phyloP scores from a whole-genome alignment of 2,888 invertebrate genomes.

The Microctonus brassicae region DNA sequence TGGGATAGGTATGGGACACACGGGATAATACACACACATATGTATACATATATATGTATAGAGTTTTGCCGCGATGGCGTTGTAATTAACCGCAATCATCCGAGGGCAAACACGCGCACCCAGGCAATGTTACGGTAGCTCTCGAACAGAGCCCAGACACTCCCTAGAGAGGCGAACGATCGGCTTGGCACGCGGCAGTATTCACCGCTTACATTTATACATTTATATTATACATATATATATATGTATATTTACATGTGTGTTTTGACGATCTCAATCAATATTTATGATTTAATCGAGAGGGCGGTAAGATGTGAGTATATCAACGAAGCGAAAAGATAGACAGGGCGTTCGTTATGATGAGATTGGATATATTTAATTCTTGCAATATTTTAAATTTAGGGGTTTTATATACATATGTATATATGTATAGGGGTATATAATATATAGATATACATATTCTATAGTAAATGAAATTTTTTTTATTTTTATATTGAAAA shows the following conservation, averaged over 20 bases:
- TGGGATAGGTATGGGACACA: background rate
- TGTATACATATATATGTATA: no score
- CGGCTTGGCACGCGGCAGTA: slow-evolving; percentile 38
- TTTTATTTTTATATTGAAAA: no score
- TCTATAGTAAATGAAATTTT: no score
- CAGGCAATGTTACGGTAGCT: slow-evolving; percentile 13
- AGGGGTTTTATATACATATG: no score
- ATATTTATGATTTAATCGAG: slow-evolving; percentile 39
- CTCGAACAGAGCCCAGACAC: slow-evolving; percentile 47
- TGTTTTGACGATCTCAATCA: slow-evolving; percentile 31
- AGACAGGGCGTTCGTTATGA: no score
- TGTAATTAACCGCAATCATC: slow-evolving; percentile 69
- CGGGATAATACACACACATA: no score
- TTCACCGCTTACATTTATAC: background rate
- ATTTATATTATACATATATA: background rate
- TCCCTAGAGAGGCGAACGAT: slow-evolving; percentile 42
- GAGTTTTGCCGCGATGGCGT: slow-evolving; percentile 47
- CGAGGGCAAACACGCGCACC: slow-evolving; percentile 59
- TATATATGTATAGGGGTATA: no score
- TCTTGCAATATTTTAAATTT: no score
- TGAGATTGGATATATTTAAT: no score
- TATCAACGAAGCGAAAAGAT: no score
- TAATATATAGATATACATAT: no score
- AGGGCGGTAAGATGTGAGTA: background rate
- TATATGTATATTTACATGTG: background rate